Conservation (phyloP, 2,797 vertebrate species). For the Champsocephalus gunnari region DNA sequence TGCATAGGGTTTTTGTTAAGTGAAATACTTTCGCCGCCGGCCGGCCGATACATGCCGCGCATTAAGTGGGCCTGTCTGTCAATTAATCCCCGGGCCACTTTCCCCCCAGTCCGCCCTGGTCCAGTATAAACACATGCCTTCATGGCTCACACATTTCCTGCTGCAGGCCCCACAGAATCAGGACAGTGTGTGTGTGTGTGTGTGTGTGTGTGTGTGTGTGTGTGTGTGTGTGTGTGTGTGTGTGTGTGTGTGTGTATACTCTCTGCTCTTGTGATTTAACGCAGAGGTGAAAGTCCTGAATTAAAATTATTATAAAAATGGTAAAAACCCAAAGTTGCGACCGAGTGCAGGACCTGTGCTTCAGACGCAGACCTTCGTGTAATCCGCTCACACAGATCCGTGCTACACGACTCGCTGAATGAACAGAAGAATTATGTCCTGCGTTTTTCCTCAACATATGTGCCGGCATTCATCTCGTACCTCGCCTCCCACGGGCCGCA, state of each 20-base stretch:
- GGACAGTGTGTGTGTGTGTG: conserved; percentile 53
- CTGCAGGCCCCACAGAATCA: conserved; percentile 85
- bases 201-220: conserved; percentile 39
- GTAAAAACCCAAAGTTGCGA: too few relatives aligned
- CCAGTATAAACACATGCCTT: conserved; percentile 90
- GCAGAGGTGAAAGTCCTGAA: too few relatives aligned
- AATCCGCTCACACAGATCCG: conserved; percentile 30
- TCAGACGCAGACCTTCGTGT: conserved; percentile 21
- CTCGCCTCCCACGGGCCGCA: conserved; percentile 71
- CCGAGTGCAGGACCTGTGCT: rapidly evolving
- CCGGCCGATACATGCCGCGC: too few relatives aligned
- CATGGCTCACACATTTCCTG: conserved; percentile 90
- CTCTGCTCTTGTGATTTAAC: conserved; percentile 35
- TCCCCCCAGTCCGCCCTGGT: conserved; percentile 35
- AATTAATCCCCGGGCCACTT: too few relatives aligned
- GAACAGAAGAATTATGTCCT: conserved; percentile 54
- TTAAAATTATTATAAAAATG: too few relatives aligned
- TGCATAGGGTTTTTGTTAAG: too few relatives aligned
- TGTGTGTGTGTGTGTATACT: conserved; percentile 39
- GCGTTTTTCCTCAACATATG: conserved; percentile 59
- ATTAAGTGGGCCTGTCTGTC: too few relatives aligned
- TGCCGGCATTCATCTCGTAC: conserved; percentile 70
- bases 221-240: too few relatives aligned
- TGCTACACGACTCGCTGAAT: conserved; percentile 18
- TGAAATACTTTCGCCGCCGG: too few relatives aligned